Evolutionary conservation across 2,113 vertebrate genomes (phyloP), one percentile per base, ranked within the genome.

Genomic region (Alethe castanea): DNA sequence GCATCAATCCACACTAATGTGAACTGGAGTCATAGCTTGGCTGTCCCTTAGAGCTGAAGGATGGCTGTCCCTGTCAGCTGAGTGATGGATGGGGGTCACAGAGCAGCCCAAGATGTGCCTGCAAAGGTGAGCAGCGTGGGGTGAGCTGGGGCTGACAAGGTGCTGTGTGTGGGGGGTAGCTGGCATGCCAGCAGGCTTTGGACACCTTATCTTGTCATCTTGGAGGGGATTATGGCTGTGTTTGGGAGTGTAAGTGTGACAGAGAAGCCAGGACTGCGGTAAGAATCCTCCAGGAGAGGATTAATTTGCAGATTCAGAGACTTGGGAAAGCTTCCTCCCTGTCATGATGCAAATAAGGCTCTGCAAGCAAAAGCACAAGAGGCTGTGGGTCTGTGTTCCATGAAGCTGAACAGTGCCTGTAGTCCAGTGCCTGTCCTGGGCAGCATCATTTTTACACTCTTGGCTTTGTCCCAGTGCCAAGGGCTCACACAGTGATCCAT

Each of bases 321-420:
- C 26, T 47, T 24, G 36, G 62, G 42, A 47, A 72, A 78, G 80
- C 44, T 18, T 78, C 17, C 35, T 94, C 19, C 35, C 42, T 79
- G 56, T 50, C 23, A 3, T 13, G 61, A 28, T 2, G 3, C 28
- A 35, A 42, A 44, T 28, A 20, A 78, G 26, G 52, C 53, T 42
- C 17, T 36, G 7, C 31, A 52, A 48, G 36, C 19, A 42, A 1
- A 15, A 33, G 1, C 18, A 33, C 36, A 29, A 12, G 35, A 40
- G 29, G 36, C 19, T 0, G 0, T 59, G 45, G 48, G 33, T 40
- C 5, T 40, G 35, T 11, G 4, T 36, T 72, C 38, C 4, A 0
- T 9, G 29, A 19, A 40, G 44, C 44, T 45, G 44, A 45, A 44
- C 8, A 64, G 23, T 19, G 33, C 40, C 48, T 79, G 74, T 10